Base-by-base conservation (phyloP, 53 echinoderm and acorn worm genomes). In the Hippasteria phrygiana region DNA sequence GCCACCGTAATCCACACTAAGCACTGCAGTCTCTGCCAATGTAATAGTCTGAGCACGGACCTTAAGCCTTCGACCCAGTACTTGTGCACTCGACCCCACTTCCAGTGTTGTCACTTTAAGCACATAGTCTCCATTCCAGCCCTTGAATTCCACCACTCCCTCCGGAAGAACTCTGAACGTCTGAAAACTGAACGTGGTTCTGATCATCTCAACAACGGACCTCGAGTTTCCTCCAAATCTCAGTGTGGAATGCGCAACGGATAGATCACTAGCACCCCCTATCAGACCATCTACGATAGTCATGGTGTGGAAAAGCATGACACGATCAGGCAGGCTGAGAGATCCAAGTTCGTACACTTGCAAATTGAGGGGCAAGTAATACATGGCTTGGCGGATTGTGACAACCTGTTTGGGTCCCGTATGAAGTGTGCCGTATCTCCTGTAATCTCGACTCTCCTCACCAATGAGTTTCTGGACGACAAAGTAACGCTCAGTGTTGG, bases 341-440 rank as follows among this genome's bases (percentile, higher is more conserved):
- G 83, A 33, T 29, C 90, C 94, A 8, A 43, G 45, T 3, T 46
- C 27, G 39, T 96, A 96, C 5, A 92, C 88, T 16, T 43, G 71
- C 22, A 92, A 50, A 47, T 88, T 78, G 29, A 88, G 47, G 14
- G 94, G 96, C 22, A 96, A 70, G 38, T 92, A 92, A 35, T 88
- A 92, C 32, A 53, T 80, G 0, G 92, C 47, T 74, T 90, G 88
- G 22, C 66, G 47, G 17, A 96, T 90, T 8, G 71, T 75, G 4
- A 89, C 79, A 20, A 86, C 63, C 51, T 96, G 96, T 22, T 89
- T 24, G 0, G 92, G 91, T 26, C 96, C 94, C 10, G 80, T 76
- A 47, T 96, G 96, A 13, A 94, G 78, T 9, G 84, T 88, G 9
- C 90, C 96, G 36, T 93, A 94, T 38, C 73, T 62, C 13, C 63